Evolutionary conservation across 2,113 vertebrate species (phyloP).

Genomic region (Urocolius indicus): DNA sequence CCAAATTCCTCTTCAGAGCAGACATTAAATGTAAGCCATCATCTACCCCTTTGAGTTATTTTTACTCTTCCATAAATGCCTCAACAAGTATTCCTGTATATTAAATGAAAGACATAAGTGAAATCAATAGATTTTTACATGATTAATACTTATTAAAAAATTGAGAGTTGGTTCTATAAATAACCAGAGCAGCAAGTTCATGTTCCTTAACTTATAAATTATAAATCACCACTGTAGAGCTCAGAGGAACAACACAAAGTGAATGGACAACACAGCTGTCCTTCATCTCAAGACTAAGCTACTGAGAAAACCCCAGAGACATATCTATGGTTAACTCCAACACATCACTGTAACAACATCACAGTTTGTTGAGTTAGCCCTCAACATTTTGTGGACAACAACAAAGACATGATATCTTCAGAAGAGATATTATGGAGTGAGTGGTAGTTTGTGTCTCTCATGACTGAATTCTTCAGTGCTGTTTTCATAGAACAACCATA

Average conservation of each 20-base stretch:
- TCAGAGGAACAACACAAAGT: background rate
- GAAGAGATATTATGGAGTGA: background rate
- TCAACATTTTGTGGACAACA: background rate
- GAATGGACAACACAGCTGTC: background rate
- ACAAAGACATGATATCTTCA: background rate
- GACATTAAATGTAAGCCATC: background rate
- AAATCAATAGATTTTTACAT: constrained; percentile 62
- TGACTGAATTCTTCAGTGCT: background rate
- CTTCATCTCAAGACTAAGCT: background rate
- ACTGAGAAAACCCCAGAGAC: background rate
- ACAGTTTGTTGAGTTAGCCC: background rate
- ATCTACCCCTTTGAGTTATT: background rate
- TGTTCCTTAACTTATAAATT: constrained; percentile 49
- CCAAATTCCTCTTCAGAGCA: background rate
- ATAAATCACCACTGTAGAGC: background rate
- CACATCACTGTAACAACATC: background rate
- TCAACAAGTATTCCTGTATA: constrained; percentile 22
- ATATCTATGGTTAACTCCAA: background rate
- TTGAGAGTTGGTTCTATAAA: constrained; percentile 38
- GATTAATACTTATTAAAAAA: constrained; percentile 49
- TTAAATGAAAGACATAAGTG: constrained; percentile 50
- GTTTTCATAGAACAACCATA: background rate
- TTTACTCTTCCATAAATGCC: constrained; percentile 23
- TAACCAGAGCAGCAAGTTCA: background rate
- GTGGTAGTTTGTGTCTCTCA: background rate